Conservation (phyloP, 1,140 invertebrate species). For the Brachionus rubens region DNA sequence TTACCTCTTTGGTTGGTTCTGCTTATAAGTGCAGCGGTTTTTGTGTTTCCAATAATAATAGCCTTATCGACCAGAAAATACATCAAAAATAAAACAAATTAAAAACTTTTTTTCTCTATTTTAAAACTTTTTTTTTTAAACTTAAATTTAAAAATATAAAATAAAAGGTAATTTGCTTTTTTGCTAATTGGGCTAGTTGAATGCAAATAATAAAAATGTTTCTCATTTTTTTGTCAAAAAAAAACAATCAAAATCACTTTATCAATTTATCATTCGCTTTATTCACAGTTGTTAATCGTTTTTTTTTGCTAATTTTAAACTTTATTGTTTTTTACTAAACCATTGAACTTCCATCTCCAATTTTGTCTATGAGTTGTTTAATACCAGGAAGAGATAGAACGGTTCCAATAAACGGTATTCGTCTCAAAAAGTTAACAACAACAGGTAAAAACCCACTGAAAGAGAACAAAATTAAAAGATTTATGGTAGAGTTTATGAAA, state of each 20-base stretch:
- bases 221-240: no score
- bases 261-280: background rate
- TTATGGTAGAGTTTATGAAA: background rate
- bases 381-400: slow-evolving; percentile 66
- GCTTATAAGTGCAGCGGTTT: background rate
- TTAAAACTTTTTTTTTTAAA: background rate
- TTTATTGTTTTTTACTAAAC: background rate
- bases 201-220: background rate
- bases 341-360: slow-evolving; percentile 44
- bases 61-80: background rate
- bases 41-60: background rate
- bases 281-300: slow-evolving; percentile 7
- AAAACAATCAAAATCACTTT: background rate
- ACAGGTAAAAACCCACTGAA: slow-evolving; percentile 69
- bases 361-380: slow-evolving; percentile 60
- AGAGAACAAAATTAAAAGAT: slow-evolving; percentile 28
- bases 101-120: background rate
- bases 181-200: background rate
- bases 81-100: background rate
- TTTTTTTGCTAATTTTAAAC: background rate
- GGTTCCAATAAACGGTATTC: slow-evolving; percentile 66
- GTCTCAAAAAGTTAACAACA: slow-evolving; percentile 67
- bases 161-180: background rate
- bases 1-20: background rate
- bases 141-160: background rate